phyloP scores from a whole-genome alignment of 2,797 vertebrate genomes.

The Pachyuromys duprasi region DNA sequence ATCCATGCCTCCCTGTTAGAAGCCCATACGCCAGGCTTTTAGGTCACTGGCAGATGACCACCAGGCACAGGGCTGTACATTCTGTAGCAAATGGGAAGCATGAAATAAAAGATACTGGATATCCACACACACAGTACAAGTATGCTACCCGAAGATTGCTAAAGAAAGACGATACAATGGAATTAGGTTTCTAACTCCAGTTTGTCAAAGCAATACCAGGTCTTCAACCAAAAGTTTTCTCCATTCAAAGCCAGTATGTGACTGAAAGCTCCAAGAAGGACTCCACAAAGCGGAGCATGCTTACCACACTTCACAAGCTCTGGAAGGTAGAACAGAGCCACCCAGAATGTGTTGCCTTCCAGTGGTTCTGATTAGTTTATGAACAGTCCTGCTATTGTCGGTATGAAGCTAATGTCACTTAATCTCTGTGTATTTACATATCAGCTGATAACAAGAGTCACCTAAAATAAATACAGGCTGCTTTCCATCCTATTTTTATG shows the following conservation, averaged over 20 bases:
- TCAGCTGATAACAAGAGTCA: neutral
- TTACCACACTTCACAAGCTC: neutral
- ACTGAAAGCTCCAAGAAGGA: neutral
- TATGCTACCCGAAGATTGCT: neutral
- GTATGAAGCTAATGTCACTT: neutral
- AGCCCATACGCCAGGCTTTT: neutral
- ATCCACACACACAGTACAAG: neutral
- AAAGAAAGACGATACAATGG: conserved; percentile 13
- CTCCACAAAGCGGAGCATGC: neutral
- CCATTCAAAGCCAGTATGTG: neutral
- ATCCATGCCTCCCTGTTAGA: neutral
- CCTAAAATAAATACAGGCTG: neutral
- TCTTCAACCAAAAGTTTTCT: neutral
- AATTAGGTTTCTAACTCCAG: neutral
- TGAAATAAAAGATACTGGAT: neutral
- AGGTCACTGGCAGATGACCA: neutral
- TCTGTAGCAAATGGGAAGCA: conserved; percentile 5
- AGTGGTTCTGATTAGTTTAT: neutral
- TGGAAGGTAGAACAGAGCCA: neutral
- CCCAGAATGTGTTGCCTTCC: neutral
- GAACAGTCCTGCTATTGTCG: neutral
- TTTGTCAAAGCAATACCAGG: conserved; percentile 27
- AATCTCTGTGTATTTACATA: neutral
- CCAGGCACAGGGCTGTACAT: neutral
- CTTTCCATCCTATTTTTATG: neutral